Evolutionary conservation across 2,888 invertebrate species (phyloP).

Genomic region (Leucophenga maculata): DNA sequence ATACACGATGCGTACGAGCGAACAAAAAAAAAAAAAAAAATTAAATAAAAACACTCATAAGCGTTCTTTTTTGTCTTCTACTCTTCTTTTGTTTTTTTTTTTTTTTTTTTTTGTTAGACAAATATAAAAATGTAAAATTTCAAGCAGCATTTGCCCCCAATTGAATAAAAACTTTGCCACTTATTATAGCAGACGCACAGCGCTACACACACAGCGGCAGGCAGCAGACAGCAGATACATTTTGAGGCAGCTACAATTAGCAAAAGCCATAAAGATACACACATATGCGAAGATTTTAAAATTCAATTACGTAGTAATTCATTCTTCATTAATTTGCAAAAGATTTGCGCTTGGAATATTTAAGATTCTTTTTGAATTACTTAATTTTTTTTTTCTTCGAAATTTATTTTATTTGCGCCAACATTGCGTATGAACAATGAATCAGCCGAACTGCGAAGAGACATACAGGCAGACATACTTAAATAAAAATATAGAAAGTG

Average conservation of each 20-base stretch:
- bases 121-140: not conserved
- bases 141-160: constrained; percentile 15
- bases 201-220: not conserved
- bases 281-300: not conserved
- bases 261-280: not conserved
- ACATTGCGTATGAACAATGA: constrained; percentile 64
- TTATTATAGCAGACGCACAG: constrained; percentile 36
- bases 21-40: not conserved
- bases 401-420: not conserved
- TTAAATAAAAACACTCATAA: not conserved
- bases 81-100: not conserved
- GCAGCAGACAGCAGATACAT: not conserved
- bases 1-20: not conserved
- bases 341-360: constrained; percentile 16
- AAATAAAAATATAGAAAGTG: not conserved
- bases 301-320: constrained; percentile 30
- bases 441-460: constrained; percentile 11
- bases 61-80: not conserved
- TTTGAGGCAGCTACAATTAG: not conserved
- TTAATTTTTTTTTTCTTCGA: constrained; percentile 4
- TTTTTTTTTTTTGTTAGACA: not conserved
- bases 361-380: constrained; percentile 2
- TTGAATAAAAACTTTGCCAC: constrained; percentile 34
- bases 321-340: constrained; percentile 25
- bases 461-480: not conserved